These are phyloP conservation scores for Mercenaria mercenaria DNA, from an alignment of 1,140 invertebrate genomes.

Conservation along the genomic window DNA sequence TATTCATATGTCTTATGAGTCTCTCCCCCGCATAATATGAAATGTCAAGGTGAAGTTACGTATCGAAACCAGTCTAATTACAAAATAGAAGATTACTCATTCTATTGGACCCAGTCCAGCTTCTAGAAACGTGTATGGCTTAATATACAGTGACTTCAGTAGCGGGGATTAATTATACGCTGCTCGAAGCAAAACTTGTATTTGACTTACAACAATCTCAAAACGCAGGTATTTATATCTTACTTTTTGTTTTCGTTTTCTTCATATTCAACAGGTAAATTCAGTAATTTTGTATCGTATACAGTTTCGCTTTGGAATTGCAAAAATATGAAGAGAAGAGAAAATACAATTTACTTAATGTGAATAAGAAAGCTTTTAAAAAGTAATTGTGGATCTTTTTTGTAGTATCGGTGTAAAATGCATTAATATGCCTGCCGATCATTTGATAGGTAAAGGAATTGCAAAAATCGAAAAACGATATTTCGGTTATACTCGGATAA, in stretches of 20 bases:
- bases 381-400: neutral
- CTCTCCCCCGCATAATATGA: no score
- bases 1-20: no score
- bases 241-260: neutral
- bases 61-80: no score
- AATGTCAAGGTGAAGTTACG: no score
- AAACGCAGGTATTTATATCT: neutral
- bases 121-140: slow-evolving; percentile 27
- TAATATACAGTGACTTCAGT: neutral
- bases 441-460: no score
- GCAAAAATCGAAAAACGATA: no score
- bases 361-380: neutral
- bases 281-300: neutral
- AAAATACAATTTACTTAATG: neutral
- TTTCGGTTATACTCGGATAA: no score
- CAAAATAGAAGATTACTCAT: neutral
- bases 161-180: neutral
- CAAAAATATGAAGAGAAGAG: neutral
- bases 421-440: no score
- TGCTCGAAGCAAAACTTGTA: neutral
- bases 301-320: neutral
- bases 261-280: neutral
- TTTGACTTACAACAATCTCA: neutral
- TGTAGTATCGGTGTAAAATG: no score
- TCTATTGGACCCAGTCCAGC: slow-evolving; percentile 9